Base-by-base conservation (phyloP, 2,113 vertebrate species). In the Calyptomena viridis region DNA sequence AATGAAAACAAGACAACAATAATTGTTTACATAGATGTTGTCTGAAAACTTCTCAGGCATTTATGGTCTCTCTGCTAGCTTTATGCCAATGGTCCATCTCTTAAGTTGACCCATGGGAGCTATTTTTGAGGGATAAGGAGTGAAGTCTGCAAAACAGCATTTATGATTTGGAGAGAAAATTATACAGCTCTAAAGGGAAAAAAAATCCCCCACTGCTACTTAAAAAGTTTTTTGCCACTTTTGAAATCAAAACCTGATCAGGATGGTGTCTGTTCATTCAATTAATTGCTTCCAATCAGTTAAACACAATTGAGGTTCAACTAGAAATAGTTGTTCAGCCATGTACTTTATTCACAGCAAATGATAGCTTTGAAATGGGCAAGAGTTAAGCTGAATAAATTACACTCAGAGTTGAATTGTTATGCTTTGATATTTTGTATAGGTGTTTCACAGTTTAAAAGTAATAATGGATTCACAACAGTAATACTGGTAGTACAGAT, bases 1-100 rank as follows among this genome's bases (percentile, higher is more conserved):
- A 93, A 95, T 95, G 40, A 91, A 95, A 91, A 93, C 76, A 92
- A 78, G 87, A 91, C 79, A 97, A 95, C 84, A 92, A n/a, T 78
- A 91, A 87, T 60, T 87, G 79, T 91, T 97, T 95, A 94, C 59
- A 63, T 89, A 90, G 67, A 92, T 92, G 87, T 79, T 46, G 23
- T 58, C 87, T 82, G 58, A 91, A 94, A 95, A 56, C 75, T 73
- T 86, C 35, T 58, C 49, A 50, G 86, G 49, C 73, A 79, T 73
- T 90, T 82, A 68, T 79, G 39, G 24, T 93, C 62, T 72, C 81
- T 88, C 64, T 78, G 47, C 49, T 95, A 72, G 62, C 60, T 91
- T 55, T 28, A 31, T 47, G 77, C 58, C 67, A 94, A 56, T 18
- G 42, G 27, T 44, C 74, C 35, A 33, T 39, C 20, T 42, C 76